phyloP scores from a whole-genome alignment of 2,888 invertebrate species.

The Morpho helenor region DNA sequence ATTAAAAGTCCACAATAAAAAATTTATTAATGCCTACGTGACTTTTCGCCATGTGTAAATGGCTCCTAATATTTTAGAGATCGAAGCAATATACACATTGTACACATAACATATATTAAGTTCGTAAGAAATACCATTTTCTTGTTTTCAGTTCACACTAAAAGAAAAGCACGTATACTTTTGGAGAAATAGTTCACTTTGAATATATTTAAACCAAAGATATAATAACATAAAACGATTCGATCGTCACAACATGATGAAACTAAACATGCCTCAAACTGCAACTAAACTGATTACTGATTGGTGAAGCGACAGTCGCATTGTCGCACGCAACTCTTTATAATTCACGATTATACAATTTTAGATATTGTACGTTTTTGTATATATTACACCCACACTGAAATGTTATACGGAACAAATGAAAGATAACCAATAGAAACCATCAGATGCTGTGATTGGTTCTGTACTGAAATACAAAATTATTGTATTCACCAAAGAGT shows the following conservation, averaged over 20 bases:
- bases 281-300: conserved; percentile 12
- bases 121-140: conserved; percentile 19
- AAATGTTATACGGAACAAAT: too few species aligned
- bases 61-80: conserved; percentile 53
- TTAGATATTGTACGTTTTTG: too few species aligned
- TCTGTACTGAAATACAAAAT: too few species aligned
- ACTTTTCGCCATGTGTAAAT: conserved; percentile 75
- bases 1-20: conserved; percentile 16
- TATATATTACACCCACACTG: too few species aligned
- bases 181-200: neutral
- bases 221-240: neutral
- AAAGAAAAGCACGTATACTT: neutral
- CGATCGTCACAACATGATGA: conserved; percentile 9
- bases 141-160: conserved; percentile 2
- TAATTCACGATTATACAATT: neutral
- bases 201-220: conserved; percentile 1
- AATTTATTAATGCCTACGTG: conserved; percentile 61
- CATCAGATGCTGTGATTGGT: too few species aligned
- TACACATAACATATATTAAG: conserved; percentile 13
- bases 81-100: conserved; percentile 20
- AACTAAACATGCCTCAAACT: conserved; percentile 5
- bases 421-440: too few species aligned
- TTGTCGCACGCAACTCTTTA: conserved; percentile 1
- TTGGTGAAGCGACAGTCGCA: conserved; percentile 13
- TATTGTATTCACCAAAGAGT: too few species aligned